Evolutionary conservation across 2,888 invertebrate genomes (phyloP), one percentile per base, ranked within the genome.

Genomic region (Malachius bipustulatus): DNA sequence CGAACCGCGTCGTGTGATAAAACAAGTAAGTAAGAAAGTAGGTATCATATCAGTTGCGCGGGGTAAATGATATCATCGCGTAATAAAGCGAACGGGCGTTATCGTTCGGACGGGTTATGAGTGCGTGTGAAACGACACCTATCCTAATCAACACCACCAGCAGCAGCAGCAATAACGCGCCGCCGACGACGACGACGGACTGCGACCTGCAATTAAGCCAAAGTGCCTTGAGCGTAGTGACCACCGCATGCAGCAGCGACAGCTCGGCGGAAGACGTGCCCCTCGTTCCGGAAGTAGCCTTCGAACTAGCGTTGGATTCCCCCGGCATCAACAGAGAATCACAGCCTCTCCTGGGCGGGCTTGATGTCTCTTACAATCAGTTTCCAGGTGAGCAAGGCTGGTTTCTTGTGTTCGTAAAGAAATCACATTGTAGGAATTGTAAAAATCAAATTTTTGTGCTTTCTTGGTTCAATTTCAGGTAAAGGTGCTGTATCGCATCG

Each of bases 271-370:
- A 82, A 62, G 82, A 82, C 63, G 76, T 79, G 61, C 73, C 75
- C 62, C 67, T 81, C 61, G 75, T 85, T 53, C 87, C 87, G 48
- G 87, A 87, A 65, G 77, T 88, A 50, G 76, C 75, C 47, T 88
- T 85, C 64, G 82, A 80, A 65, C 73, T 78, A 62, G 75, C 75
- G 69, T 77, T 83, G 78, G 85, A 85, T 75, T 81, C 82, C 34
- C 75, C 82, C 59, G 79, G 82, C 44, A 73, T 77, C 43, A 84
- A 82, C 66, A 75, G 89, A 57, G 94, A 94, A 74, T 88, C 85
- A 66, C 91, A 93, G 69, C 93, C 93, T 60, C 77, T 94, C 47
- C 73, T 94, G 35, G 85, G 87, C 65, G 82, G 83, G 67, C 77
- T 79, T 48, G 80, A 82, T 55, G 68, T 73, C 49, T 75, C 82